Conservation (phyloP, 2,797 vertebrate species). For the Acipenser oxyrinchus region DNA sequence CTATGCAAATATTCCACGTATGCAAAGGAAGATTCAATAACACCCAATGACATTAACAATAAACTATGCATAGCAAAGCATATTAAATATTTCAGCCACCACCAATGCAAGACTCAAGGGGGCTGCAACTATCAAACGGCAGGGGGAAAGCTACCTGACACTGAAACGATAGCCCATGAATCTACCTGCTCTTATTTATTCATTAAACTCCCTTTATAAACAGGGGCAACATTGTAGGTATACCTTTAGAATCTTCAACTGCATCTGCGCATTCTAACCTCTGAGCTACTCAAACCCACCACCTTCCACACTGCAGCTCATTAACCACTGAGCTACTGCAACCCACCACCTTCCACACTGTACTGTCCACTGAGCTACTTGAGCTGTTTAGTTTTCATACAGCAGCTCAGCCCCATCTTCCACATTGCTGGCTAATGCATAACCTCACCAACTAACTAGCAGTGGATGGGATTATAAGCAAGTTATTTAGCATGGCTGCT, state of each 20-base stretch:
- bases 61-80: background rate
- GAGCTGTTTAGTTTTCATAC: too few relatives aligned
- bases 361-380: too few relatives aligned
- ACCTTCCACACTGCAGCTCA: too few relatives aligned
- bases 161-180: background rate
- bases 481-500: background rate
- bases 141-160: background rate
- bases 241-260: too few relatives aligned
- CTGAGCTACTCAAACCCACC: too few relatives aligned
- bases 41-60: slow-evolving; percentile 11
- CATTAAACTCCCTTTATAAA: background rate
- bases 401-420: too few relatives aligned
- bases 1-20: slow-evolving; percentile 9
- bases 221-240: background rate
- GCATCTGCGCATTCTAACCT: too few relatives aligned
- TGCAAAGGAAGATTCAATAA: slow-evolving; percentile 17
- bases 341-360: too few relatives aligned
- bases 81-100: background rate
- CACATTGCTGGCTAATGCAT: too few relatives aligned
- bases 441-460: too few relatives aligned
- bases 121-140: background rate
- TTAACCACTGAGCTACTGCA: too few relatives aligned
- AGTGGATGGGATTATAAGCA: too few relatives aligned
- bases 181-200: background rate
- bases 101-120: background rate